These are phyloP conservation scores for Nansenia antarctica DNA, from an alignment of 2,113 vertebrate genomes.

Conservation along the genomic window DNA sequence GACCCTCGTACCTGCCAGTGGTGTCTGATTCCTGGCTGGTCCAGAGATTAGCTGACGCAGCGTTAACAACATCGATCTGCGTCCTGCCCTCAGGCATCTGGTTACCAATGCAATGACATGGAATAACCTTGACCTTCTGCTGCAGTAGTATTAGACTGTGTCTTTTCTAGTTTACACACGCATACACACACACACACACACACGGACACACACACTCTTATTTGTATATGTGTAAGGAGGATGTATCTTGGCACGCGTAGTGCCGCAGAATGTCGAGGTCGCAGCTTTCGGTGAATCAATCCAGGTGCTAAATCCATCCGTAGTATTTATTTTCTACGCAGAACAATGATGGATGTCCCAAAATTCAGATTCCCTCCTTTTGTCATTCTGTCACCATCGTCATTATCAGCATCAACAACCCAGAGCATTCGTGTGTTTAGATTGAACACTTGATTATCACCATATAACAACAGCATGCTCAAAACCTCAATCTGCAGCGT, in stretches of 20 bases:
- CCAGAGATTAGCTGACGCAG: slow-evolving; percentile 5
- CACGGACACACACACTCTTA: slow-evolving; percentile 18
- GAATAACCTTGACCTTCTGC: slow-evolving; percentile 59
- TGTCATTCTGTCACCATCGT: slow-evolving; percentile 48
- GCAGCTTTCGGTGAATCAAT: neutral
- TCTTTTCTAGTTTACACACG: neutral
- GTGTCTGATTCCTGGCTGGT: neutral
- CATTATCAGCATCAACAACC: slow-evolving; percentile 42
- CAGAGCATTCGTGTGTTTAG: neutral
- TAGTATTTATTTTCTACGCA: neutral
- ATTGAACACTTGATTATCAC: neutral
- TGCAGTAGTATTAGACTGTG: slow-evolving; percentile 38
- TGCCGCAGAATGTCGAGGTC: neutral
- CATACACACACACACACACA: neutral
- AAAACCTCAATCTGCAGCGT: neutral
- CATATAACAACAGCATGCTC: neutral
- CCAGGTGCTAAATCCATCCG: neutral
- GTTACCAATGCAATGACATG: slow-evolving; percentile 59
- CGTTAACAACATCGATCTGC: neutral
- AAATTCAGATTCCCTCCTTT: no score
- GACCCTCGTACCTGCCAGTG: no score
- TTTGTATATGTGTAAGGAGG: neutral
- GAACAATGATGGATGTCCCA: slow-evolving; percentile 5
- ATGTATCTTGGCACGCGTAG: neutral
- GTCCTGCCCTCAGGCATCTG: slow-evolving; percentile 11